Percentiles rank a stretch among this genome's conserved stretches.
Evolutionary conservation across 2,797 vertebrate genomes (phyloP).

Genomic region (Xerus rutilus): DNA sequence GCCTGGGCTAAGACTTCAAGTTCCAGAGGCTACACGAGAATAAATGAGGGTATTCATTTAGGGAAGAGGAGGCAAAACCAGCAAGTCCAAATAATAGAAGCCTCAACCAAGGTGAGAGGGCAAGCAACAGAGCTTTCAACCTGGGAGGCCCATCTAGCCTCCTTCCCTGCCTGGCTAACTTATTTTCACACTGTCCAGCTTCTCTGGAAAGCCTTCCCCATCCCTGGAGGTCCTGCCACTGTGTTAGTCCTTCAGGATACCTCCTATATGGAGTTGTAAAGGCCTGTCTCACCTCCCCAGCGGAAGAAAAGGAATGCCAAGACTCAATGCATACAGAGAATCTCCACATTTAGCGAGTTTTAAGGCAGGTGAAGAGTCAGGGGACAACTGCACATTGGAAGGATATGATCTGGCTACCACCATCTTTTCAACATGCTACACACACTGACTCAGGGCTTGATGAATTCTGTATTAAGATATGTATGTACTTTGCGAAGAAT

Average conservation of each 20-base stretch:
- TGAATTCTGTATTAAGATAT: not conserved
- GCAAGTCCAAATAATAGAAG: not conserved
- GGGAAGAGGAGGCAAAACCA: not conserved
- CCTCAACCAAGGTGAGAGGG: not conserved
- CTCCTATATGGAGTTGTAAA: not conserved
- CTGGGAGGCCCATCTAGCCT: not conserved
- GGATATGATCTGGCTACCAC: not conserved
- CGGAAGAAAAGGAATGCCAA: not conserved
- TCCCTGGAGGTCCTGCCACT: not conserved
- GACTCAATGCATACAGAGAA: not conserved
- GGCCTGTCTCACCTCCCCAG: not conserved
- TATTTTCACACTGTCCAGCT: not conserved
- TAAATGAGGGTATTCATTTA: not conserved
- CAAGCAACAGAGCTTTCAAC: not conserved
- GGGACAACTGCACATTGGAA: not conserved
- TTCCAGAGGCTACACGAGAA: not conserved
- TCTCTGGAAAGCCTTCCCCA: not conserved
- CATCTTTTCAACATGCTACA: not conserved
- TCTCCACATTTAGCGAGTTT: not conserved
- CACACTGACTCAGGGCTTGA: not conserved
- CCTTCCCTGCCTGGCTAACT: not conserved
- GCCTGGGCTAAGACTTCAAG: not conserved
- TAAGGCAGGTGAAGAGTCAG: not conserved
- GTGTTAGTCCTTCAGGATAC: not conserved
- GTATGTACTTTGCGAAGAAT: not conserved